These are phyloP conservation scores for Arctocebus calabarensis DNA, from an alignment of 2,797 vertebrate species.

Conservation along the genomic window DNA sequence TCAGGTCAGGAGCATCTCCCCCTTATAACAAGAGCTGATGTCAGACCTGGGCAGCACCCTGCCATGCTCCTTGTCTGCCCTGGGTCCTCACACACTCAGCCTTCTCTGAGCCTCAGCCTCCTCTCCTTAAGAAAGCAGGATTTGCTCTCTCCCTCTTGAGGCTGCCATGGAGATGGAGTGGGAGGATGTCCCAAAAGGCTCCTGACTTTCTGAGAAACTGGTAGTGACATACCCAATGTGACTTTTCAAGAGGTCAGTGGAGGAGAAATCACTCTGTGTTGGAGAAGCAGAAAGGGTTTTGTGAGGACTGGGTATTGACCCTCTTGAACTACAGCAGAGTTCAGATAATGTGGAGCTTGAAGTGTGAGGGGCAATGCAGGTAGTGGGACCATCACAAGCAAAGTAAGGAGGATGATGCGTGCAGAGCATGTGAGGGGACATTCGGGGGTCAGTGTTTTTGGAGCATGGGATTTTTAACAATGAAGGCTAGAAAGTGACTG, in stretches of 20 bases:
- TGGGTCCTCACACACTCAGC: rapidly evolving
- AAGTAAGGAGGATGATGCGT: neutral
- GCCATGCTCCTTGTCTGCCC: rapidly evolving
- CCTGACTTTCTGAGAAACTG: neutral
- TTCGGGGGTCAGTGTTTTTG: neutral
- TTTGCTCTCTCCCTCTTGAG: no score
- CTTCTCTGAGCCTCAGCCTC: neutral
- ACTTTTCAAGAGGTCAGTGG: neutral
- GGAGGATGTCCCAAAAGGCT: neutral
- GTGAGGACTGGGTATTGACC: neutral
- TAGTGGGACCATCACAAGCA: neutral
- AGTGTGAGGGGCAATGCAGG: neutral
- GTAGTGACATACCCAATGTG: neutral
- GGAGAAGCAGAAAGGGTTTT: neutral
- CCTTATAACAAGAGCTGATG: rapidly evolving
- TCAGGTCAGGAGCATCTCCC: neutral
- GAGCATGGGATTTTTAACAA: neutral
- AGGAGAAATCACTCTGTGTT: neutral
- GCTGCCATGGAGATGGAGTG: neutral
- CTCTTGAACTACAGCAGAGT: neutral
- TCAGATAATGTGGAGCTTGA: neutral
- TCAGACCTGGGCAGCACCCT: neutral
- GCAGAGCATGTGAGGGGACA: neutral
- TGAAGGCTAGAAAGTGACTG: neutral
- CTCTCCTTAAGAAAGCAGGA: neutral